Evolutionary conservation across 2,888 invertebrate genomes (phyloP), one percentile per base, ranked within the genome.

Genomic region (Leptinotarsa juncta): DNA sequence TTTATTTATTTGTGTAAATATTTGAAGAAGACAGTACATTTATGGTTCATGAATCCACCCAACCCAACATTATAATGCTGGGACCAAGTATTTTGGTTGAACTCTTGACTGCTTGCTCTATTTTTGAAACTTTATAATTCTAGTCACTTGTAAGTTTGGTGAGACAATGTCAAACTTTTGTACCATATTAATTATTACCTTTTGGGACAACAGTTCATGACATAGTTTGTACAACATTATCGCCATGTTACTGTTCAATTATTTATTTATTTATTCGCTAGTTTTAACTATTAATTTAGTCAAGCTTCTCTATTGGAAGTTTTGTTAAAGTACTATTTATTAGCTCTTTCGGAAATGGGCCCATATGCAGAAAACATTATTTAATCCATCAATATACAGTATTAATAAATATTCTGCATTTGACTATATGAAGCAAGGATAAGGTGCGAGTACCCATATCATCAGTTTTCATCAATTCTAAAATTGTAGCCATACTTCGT

Each of bases 401-500:
- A 84, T 84, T 84, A 57, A 14, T 14, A 82, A 68, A 71, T 57
- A 20, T 67, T 67, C 53, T 53, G 67, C 67, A 50, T 51, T 51
- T 32, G 14, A 67, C n/a, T 67, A 57, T 20, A 23, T 57, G 16
- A 48, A 42, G 78, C 79, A 78, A 77, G 78, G 78, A 79, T 81
- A 77, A 82, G 83, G 82, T 85, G 81, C 83, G 84, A 85, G 85
- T 85, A 85, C 84, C 84, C 84, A 82, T 79, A 80, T 79, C 78
- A 80, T 79, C 74, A 76, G 74, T 77, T 77, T 74, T 75, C 78
- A 78, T 77, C 74, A 75, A 75, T 72, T 77, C 65, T 66, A 74
- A 72, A 65, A 73, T 72, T 73, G 70, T 84, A 85, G 86, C 86
- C 87, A 87, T 87, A 87, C 86, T 86, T 85, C 86, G 87, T 87